Percentiles rank a stretch among this genome's conserved stretches.
Evolutionary conservation across 2,113 vertebrate species (phyloP).

Genomic region (Oryzias curvinotus): DNA sequence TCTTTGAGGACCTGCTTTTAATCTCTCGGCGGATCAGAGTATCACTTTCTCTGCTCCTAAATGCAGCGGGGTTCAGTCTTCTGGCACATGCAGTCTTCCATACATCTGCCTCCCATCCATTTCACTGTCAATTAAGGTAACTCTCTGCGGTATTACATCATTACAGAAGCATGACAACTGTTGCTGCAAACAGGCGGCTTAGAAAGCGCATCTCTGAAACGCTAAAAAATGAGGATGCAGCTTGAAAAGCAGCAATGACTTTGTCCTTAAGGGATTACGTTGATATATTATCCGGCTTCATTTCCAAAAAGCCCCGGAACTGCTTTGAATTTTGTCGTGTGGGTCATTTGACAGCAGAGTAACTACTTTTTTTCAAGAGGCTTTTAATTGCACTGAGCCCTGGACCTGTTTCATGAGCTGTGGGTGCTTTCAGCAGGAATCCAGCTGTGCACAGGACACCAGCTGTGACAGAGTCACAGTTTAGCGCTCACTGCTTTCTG

Average conservation of each 20-base stretch:
- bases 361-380: background rate
- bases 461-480: conserved; percentile 30
- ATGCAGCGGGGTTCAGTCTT: conserved; percentile 3
- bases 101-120: conserved; percentile 27
- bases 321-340: conserved; percentile 19
- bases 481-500: conserved; percentile 32
- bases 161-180: conserved; percentile 35
- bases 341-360: conserved; percentile 9
- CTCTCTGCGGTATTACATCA: conserved; percentile 56
- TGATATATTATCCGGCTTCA: conserved; percentile 12
- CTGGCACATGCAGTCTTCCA: conserved; percentile 16
- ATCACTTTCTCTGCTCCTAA: conserved; percentile 13
- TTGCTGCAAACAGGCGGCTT: conserved; percentile 43
- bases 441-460: conserved; percentile 5
- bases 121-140: conserved; percentile 35
- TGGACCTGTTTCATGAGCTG: conserved; percentile 10
- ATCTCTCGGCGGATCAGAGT: conserved; percentile 23
- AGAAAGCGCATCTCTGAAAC: conserved; percentile 30
- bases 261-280: conserved; percentile 44
- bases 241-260: conserved; percentile 26
- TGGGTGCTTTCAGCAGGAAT: conserved; percentile 8
- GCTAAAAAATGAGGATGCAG: conserved; percentile 15
- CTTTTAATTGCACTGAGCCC: conserved; percentile 23
- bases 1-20: conserved; percentile 67
- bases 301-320: conserved; percentile 25